A percentile compares a stretch with the other conserved stretches of the same genome.
Evolutionary conservation across 2,797 vertebrate genomes (phyloP).

Genomic region (Avahi laniger): DNA sequence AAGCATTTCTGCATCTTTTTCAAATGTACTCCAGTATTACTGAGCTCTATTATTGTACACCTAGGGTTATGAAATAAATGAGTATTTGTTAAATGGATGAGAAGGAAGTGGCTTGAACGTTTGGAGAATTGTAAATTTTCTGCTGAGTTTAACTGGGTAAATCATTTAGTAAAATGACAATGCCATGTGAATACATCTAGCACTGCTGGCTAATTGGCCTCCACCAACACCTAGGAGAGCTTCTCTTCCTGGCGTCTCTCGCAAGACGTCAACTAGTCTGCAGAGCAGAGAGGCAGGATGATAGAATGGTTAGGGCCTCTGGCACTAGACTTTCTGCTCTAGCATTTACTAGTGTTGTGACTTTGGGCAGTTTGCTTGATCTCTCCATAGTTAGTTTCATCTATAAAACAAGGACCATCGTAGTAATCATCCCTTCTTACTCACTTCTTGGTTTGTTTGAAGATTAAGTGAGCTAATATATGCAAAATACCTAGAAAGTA

Average conservation of each 20-base stretch:
- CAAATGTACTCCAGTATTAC: not conserved
- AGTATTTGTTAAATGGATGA: not conserved
- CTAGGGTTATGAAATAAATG: not conserved
- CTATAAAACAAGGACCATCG: not conserved
- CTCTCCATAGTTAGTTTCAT: not conserved
- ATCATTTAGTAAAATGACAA: not conserved
- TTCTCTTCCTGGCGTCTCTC: not conserved
- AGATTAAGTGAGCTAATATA: not conserved
- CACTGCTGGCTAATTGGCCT: not conserved
- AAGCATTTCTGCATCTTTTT: conserved; percentile 9
- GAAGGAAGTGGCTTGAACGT: not conserved
- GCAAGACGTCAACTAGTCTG: not conserved
- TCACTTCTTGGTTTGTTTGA: not conserved
- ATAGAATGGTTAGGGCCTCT: not conserved
- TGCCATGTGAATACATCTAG: not conserved
- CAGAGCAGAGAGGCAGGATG: not conserved
- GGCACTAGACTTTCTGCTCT: not conserved
- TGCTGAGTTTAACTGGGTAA: not conserved
- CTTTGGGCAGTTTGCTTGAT: not conserved
- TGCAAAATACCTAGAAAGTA: not conserved
- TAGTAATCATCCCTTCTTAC: not conserved
- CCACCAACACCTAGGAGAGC: not conserved
- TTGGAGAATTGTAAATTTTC: not conserved
- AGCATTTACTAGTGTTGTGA: not conserved
- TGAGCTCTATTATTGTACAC: not conserved